Conservation (phyloP, 1,140 invertebrate species). For the Dufourea novaeangliae region DNA sequence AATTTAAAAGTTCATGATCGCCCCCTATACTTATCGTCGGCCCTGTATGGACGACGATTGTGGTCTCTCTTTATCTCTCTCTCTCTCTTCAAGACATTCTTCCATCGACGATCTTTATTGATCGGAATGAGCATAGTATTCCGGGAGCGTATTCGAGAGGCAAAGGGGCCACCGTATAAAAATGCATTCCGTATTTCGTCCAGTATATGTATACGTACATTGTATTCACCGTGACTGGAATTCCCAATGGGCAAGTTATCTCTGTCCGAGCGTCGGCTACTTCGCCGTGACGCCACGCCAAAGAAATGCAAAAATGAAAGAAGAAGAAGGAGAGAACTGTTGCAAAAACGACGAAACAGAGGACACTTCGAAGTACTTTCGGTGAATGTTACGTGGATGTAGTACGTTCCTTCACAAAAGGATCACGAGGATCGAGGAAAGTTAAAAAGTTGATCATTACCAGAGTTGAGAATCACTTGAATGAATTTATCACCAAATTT, state of each 20-base stretch:
- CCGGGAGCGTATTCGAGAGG: background rate
- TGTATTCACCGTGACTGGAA: conserved; percentile 8
- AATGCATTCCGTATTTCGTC: conserved; percentile 33
- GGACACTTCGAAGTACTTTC: too few species aligned
- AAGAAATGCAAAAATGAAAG: background rate
- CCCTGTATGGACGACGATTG: background rate
- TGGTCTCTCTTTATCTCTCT: too few species aligned
- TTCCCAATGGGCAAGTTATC: background rate
- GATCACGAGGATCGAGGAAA: too few species aligned
- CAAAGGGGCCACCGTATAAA: conserved; percentile 1
- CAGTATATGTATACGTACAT: conserved; percentile 9
- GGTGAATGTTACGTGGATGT: too few species aligned
- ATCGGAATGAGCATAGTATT: conserved; percentile 11
- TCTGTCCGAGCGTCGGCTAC: background rate
- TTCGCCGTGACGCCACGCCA: too few species aligned
- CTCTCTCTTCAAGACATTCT: background rate
- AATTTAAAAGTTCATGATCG: too few species aligned
- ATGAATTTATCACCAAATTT: too few species aligned
- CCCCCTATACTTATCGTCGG: too few species aligned
- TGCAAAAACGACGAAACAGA: background rate
- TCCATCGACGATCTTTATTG: background rate
- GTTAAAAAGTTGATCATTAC: too few species aligned
- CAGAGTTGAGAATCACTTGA: too few species aligned
- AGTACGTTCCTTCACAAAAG: too few species aligned
- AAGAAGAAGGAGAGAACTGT: background rate